Evolutionary conservation across 2,888 invertebrate genomes (phyloP).

Genomic region (Brachyptera risi): DNA sequence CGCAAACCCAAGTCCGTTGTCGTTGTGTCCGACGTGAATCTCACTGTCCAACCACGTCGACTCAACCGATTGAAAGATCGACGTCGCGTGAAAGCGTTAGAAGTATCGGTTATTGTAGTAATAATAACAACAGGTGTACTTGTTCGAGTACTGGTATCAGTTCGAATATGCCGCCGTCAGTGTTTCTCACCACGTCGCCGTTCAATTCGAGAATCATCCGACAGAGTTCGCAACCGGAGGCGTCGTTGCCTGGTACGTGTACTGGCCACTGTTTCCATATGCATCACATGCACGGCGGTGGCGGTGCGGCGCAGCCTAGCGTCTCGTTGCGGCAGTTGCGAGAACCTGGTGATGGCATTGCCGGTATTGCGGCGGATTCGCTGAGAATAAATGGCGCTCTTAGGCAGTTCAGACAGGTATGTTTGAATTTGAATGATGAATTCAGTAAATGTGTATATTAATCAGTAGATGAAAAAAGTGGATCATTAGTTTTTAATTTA

Average conservation of each 20-base stretch:
- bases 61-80: slow-evolving; percentile 67
- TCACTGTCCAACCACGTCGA: slow-evolving; percentile 70
- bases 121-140: no score
- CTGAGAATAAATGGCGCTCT: slow-evolving; percentile 94
- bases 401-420: slow-evolving; percentile 94
- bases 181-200: slow-evolving; percentile 65
- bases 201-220: slow-evolving; percentile 75
- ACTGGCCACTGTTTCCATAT: slow-evolving; percentile 53
- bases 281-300: slow-evolving; percentile 53
- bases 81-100: slow-evolving; percentile 78
- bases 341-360: slow-evolving; percentile 81
- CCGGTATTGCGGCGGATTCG: slow-evolving; percentile 93
- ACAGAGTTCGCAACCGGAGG: slow-evolving; percentile 83
- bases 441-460: no score
- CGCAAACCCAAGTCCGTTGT: slow-evolving; percentile 55
- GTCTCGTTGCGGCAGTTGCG: slow-evolving; percentile 82
- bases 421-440: no score
- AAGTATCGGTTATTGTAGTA: slow-evolving; percentile 27
- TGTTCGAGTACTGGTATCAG: slow-evolving; percentile 42
- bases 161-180: slow-evolving; percentile 60
- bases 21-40: slow-evolving; percentile 76
- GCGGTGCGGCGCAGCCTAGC: slow-evolving; percentile 59
- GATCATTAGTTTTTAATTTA: no score
- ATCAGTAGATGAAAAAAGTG: no score
- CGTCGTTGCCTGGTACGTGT: slow-evolving; percentile 50